Base-by-base conservation (phyloP, 1,140 invertebrate species). In the Euglossa dilemma region DNA sequence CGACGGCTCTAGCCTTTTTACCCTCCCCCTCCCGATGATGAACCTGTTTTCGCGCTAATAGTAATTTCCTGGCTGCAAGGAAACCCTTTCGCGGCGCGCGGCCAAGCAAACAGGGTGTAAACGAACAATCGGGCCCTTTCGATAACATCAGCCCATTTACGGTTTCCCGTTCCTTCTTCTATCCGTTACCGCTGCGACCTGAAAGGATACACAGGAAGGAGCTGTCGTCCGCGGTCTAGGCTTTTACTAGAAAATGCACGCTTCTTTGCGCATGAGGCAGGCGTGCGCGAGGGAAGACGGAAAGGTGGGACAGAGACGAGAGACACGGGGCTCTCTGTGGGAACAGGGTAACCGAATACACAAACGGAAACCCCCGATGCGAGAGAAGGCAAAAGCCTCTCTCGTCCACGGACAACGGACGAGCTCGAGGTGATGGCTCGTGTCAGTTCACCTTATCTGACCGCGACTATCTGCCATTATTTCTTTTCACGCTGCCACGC, bases 341-440 rank as follows among this genome's bases (percentile, higher is more conserved):
- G 85, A 92, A 91, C 87, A 70, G 72, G 85, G 89, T 92, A 91
- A 92, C 87, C 90, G 90, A 91, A 92, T 90, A 89, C 87, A 91
- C 80, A 86, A 86, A 87, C 89, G 86, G 85, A 86, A 90, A 90
- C 86, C 81, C 84, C 80, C 80, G 85, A 73, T 45, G 78, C 74
- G 85, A 78, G 73, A 80, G 84, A 76, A 80, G 80, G 85, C 84
- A 82, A 89, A 75, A 87, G 81, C 57, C 64, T 87, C 82, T 78
- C 71, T 61, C 75, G 59, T 74, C 69, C 69, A 73, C 67, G 84
- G 83, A 78, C 83, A 86, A 86, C 84, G 80, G 77, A 86, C 80
- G 73, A 85, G 73, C 70, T 59, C 66, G 80, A 90, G 86, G 89
- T 90, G 87, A 91, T 89, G 87, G 84, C 86, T 91, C 85, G 85